These are phyloP conservation scores for Nannoperca australis DNA, from an alignment of 2,797 vertebrate genomes.

Conservation along the genomic window DNA sequence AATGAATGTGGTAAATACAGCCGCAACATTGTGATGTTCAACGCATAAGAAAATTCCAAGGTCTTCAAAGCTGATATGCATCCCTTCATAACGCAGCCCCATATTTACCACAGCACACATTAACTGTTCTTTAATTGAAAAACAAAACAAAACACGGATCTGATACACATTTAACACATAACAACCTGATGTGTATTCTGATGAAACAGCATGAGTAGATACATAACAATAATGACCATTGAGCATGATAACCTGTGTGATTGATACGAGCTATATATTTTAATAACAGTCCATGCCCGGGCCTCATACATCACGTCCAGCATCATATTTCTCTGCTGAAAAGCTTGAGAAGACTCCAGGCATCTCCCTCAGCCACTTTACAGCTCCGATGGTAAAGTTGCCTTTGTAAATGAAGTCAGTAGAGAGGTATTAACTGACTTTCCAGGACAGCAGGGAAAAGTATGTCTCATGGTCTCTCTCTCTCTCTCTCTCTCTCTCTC, in stretches of 20 bases:
- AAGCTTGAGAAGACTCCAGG: slow-evolving; percentile 37
- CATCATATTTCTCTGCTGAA: slow-evolving; percentile 55
- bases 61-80: neutral
- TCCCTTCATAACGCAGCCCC: neutral
- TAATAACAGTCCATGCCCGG: slow-evolving; percentile 47
- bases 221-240: slow-evolving; percentile 11
- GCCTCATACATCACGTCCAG: slow-evolving; percentile 47
- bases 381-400: slow-evolving; percentile 58
- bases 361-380: slow-evolving; percentile 60
- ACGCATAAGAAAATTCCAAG: neutral
- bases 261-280: slow-evolving; percentile 64
- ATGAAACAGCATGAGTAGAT: slow-evolving; percentile 20
- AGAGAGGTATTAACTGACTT: slow-evolving; percentile 59
- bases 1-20: neutral
- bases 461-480: slow-evolving; percentile 1
- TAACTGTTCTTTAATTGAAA: neutral
- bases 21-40: neutral
- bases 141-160: neutral
- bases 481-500: no score
- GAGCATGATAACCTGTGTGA: slow-evolving; percentile 55
- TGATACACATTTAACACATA: neutral
- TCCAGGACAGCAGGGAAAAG: neutral
- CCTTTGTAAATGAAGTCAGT: slow-evolving; percentile 64
- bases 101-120: neutral
- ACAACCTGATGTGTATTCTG: slow-evolving; percentile 5